Percentiles rank a stretch among this genome's conserved stretches.
phyloP scores from a whole-genome alignment of 2,797 vertebrate genomes.

The Cetoscarus ocellatus region DNA sequence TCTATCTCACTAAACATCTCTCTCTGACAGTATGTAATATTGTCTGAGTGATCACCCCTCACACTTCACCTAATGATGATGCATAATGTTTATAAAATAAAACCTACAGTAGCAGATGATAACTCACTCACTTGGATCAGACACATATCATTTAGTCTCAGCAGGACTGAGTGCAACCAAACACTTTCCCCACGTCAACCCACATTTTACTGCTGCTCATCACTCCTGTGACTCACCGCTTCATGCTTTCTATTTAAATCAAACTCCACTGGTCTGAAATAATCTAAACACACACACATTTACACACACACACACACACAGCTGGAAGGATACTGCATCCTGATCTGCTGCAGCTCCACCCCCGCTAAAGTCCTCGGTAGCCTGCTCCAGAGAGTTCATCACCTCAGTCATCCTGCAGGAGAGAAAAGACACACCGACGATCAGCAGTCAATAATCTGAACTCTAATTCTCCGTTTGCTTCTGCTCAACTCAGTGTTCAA shows the following conservation, averaged over 20 bases:
- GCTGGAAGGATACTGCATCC: slow-evolving; percentile 74
- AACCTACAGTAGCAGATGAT: neutral
- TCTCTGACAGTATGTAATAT: neutral
- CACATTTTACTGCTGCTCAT: slow-evolving; percentile 46
- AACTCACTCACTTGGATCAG: slow-evolving; percentile 26
- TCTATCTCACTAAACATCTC: neutral
- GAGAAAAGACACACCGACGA: slow-evolving; percentile 1
- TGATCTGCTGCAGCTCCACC: slow-evolving; percentile 82
- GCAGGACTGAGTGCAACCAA: slow-evolving; percentile 32
- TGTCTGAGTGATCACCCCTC: neutral
- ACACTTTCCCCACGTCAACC: slow-evolving; percentile 24
- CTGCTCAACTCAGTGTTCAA: neutral
- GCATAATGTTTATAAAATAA: slow-evolving; percentile 11
- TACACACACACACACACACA: slow-evolving; percentile 17
- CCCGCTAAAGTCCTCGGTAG: slow-evolving; percentile 85
- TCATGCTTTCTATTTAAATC: slow-evolving; percentile 1
- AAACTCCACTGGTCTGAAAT: neutral
- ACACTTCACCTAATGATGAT: neutral
- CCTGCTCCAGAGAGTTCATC: slow-evolving; percentile 89
- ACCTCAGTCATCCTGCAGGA: slow-evolving; percentile 89
- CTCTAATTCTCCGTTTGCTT: neutral
- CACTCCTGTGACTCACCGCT: slow-evolving; percentile 44
- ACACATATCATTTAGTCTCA: slow-evolving; percentile 35
- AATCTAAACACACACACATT: slow-evolving; percentile 5
- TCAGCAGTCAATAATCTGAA: neutral